Base-by-base conservation (phyloP, 64 coral and sea anemone species). In the Stichodactyla mertensii region DNA sequence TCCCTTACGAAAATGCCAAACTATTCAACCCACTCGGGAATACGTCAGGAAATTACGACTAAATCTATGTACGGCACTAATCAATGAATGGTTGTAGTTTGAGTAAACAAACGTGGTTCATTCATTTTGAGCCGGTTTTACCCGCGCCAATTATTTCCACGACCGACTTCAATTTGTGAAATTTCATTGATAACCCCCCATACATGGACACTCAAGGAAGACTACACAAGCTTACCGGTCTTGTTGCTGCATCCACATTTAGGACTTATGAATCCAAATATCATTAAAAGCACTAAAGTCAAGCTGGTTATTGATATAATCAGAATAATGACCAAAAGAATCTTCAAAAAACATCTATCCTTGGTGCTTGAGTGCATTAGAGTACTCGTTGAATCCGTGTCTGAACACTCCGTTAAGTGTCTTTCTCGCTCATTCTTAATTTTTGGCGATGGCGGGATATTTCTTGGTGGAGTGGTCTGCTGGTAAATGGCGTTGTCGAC, bases 21-120 rank as follows among this genome's bases (percentile, higher is more conserved):
- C 27, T 31, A 74, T 27, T 10, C 23, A 74, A 74, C 20, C 24
- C 24, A 74, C 69, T 74, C 69, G 69, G 69, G 36, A 36, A 74
- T 31, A 74, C 24, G 24, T 19, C 1, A 31, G 69, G 24, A 74
- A 74, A 1, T 22, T n/a, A 70, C 19, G 22, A 24, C 66, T 23
- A 27, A 27, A 24, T 70, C 66, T 24, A 70, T 20, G 66, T n/a
- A 20, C 28, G 28, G 28, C 28, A 31, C 28, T 31, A 74, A 74
- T 26, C 22, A 74, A 74, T 74, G 69, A 74, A 74, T 28, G 69
- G n/a, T 31, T 31, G 7, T 31, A 10, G 4, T n/a, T n/a, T 27
- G 24, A 31, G 69, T 74, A 74, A 74, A 74, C 69, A 74, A 74
- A 74, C 69, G 69, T 74, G 26, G 69, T 74, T 74, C 69, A 74